These are phyloP conservation scores for Nannoperca obscura DNA, from an alignment of 2,797 vertebrate genomes.

Conservation along the genomic window DNA sequence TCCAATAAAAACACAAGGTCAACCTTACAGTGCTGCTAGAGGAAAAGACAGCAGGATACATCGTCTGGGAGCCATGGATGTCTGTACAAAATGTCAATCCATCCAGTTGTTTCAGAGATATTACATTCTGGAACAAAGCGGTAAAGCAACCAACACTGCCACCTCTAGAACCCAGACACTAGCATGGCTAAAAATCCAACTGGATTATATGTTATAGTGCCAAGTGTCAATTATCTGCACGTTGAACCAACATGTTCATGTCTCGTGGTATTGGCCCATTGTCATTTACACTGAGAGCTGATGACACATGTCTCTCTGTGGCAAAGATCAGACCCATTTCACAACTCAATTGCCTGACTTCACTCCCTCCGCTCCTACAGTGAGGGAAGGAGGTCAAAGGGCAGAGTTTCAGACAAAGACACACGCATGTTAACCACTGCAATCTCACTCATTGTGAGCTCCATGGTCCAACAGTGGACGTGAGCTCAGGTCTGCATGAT, in stretches of 20 bases:
- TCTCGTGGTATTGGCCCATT: slow-evolving; percentile 5
- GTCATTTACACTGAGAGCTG: slow-evolving; percentile 28
- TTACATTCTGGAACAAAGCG: neutral
- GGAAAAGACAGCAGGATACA: neutral
- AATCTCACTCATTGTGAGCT: slow-evolving; percentile 14
- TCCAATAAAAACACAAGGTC: neutral
- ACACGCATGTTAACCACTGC: neutral
- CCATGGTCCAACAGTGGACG: slow-evolving; percentile 35
- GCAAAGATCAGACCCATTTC: slow-evolving; percentile 80
- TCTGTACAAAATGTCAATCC: neutral
- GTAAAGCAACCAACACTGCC: neutral
- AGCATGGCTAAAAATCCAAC: neutral
- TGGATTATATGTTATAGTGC: slow-evolving; percentile 2
- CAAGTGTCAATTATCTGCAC: neutral
- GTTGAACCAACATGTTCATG: slow-evolving; percentile 11
- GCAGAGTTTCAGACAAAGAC: slow-evolving; percentile 27
- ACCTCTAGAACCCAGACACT: neutral
- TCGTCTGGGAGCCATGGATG: neutral
- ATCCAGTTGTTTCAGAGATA: neutral
- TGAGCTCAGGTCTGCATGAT: slow-evolving; percentile 40
- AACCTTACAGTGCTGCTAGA: neutral
- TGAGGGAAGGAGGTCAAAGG: slow-evolving; percentile 68
- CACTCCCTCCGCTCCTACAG: slow-evolving; percentile 12
- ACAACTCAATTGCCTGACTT: slow-evolving; percentile 54
- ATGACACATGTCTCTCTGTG: slow-evolving; percentile 59